These are phyloP conservation scores for Scrobipalpa costella DNA, from an alignment of 2,888 invertebrate species.

Conservation along the genomic window DNA sequence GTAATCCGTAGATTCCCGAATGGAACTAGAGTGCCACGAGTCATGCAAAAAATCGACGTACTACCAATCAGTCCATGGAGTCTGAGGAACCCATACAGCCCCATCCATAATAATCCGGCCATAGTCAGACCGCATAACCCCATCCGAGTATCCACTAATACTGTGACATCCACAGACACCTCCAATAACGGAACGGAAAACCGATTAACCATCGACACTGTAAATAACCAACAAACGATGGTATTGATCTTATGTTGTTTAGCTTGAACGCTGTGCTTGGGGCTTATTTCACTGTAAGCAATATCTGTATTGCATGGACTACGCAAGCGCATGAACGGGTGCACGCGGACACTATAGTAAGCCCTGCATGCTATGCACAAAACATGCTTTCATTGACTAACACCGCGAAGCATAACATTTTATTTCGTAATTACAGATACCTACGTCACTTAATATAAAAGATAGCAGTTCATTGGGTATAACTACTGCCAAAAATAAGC, in stretches of 20 bases:
- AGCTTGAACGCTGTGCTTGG: constrained; percentile 75
- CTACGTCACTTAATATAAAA: constrained; percentile 77
- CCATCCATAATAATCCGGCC: constrained; percentile 80
- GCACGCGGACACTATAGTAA: constrained; percentile 45
- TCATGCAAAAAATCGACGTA: constrained; percentile 81
- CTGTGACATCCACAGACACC: constrained; percentile 79
- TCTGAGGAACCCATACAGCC: constrained; percentile 82
- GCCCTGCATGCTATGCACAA: constrained; percentile 65
- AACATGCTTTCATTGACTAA: constrained; percentile 56
- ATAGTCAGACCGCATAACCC: constrained; percentile 81
- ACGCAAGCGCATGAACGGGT: constrained; percentile 47
- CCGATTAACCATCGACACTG: constrained; percentile 77
- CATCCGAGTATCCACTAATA: constrained; percentile 85
- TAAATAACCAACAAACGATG: constrained; percentile 79
- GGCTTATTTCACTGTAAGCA: constrained; percentile 53
- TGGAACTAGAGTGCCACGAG: constrained; percentile 88
- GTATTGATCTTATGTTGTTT: constrained; percentile 78
- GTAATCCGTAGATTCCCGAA: constrained; percentile 90
- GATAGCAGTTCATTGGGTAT: constrained; percentile 75
- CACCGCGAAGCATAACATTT: constrained; percentile 66
- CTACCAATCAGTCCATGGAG: constrained; percentile 82
- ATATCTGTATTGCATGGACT: constrained; percentile 46
- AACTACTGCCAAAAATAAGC: constrained; percentile 70
- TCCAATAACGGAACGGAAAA: constrained; percentile 82
- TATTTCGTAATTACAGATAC: constrained; percentile 79